Percentiles rank a stretch among this genome's conserved stretches.
Conservation (phyloP, 2,888 invertebrate genomes). For the Andrena camellia region DNA sequence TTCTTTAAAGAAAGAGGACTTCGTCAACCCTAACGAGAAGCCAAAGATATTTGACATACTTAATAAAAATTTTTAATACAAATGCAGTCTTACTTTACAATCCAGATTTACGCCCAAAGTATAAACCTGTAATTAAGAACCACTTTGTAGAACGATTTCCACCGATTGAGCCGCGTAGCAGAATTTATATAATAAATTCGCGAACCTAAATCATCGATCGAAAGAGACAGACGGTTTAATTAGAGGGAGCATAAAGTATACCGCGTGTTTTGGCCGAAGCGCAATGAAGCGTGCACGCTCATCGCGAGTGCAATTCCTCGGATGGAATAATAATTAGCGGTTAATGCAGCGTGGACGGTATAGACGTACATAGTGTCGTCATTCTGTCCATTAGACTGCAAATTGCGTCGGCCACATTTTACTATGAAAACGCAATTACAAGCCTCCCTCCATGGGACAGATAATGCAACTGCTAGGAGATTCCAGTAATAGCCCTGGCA, state of each 20-base stretch:
- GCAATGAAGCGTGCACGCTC: slow-evolving; percentile 38
- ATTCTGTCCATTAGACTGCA: slow-evolving; percentile 33
- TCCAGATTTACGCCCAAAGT: no score
- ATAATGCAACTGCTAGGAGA: slow-evolving; percentile 1
- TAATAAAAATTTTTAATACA: no score
- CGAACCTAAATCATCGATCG: not conserved
- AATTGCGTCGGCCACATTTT: slow-evolving; percentile 23
- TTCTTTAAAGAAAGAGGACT: no score
- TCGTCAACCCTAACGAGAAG: no score
- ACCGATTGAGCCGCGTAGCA: no score
- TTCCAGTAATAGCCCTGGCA: slow-evolving; percentile 1
- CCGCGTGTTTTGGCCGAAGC: not conserved
- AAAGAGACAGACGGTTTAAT: not conserved
- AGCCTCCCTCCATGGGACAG: not conserved
- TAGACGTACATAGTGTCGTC: slow-evolving; percentile 12
- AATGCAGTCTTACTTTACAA: no score
- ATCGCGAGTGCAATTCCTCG: slow-evolving; percentile 12
- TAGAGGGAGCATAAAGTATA: not conserved
- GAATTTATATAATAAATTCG: no score
- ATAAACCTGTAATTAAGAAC: no score
- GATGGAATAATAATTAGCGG: slow-evolving; percentile 44
- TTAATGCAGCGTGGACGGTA: slow-evolving; percentile 52
- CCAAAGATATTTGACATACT: no score
- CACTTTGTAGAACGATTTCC: no score
- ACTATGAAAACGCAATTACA: slow-evolving; percentile 27